phyloP scores from a whole-genome alignment of 2,888 invertebrate genomes.

The Arge pagana region DNA sequence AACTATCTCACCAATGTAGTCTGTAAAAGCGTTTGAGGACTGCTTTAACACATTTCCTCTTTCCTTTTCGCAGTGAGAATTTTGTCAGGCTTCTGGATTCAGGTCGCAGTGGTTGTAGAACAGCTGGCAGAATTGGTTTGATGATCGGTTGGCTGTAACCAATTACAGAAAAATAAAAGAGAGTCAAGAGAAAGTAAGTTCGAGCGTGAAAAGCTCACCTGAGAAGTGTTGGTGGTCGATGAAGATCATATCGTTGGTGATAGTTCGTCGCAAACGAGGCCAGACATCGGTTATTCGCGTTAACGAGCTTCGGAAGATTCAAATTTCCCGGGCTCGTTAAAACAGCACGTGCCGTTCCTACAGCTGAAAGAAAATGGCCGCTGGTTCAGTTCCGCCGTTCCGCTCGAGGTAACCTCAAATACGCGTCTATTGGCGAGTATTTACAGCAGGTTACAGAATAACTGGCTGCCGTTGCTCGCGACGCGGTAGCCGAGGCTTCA shows the following conservation, averaged over 20 bases:
- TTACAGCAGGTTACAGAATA: no score
- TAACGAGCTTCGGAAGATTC: background rate
- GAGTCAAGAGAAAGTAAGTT: background rate
- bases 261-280: background rate
- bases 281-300: background rate
- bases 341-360: conserved; percentile 11
- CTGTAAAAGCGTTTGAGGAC: conserved; percentile 78
- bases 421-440: no score
- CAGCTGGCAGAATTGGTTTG: conserved; percentile 12
- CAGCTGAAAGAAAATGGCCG: conserved; percentile 11
- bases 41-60: conserved; percentile 74
- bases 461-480: no score
- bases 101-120: conserved; percentile 40
- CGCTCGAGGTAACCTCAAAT: background rate
- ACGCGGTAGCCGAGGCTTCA: no score
- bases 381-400: no score
- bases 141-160: conserved; percentile 15
- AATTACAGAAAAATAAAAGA: background rate
- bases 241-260: no score
- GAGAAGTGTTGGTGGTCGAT: background rate
- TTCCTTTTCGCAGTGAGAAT: conserved; percentile 74
- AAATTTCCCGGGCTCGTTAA: conserved; percentile 3
- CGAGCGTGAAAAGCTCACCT: background rate
- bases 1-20: conserved; percentile 71
- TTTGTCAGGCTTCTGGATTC: conserved; percentile 70